These are phyloP conservation scores for Ctenosaura bakeri DNA, from an alignment of 2,797 vertebrate species.

Conservation along the genomic window DNA sequence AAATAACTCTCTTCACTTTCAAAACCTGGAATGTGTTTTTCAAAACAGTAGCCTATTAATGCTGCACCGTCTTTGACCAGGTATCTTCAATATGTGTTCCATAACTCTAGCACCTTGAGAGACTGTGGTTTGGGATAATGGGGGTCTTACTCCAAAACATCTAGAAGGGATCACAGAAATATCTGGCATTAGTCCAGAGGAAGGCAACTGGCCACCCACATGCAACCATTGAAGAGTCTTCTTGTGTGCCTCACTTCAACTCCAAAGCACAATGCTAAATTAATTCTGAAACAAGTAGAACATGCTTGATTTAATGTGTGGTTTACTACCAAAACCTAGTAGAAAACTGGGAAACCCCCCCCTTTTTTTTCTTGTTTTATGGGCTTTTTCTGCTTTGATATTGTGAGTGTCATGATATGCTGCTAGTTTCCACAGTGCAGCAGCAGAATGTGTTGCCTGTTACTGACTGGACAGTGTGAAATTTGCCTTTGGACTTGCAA, in stretches of 20 bases:
- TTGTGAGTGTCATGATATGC: background rate
- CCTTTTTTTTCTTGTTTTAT: too few relatives aligned
- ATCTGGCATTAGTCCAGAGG: slow-evolving; percentile 7
- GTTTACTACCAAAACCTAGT: too few relatives aligned
- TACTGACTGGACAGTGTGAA: background rate
- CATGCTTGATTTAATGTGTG: too few relatives aligned
- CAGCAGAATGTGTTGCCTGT: background rate
- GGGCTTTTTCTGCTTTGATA: background rate
- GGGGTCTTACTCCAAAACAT: background rate
- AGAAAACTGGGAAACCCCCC: too few relatives aligned
- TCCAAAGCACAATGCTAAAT: background rate
- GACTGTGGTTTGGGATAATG: background rate
- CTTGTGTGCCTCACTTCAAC: background rate
- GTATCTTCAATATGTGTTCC: background rate
- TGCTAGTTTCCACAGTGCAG: background rate
- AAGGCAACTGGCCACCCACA: background rate
- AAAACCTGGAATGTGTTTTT: slow-evolving; percentile 3
- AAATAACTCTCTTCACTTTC: slow-evolving; percentile 19
- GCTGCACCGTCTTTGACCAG: too few relatives aligned
- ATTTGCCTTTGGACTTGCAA: background rate
- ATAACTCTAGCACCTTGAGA: background rate
- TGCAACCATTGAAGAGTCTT: background rate
- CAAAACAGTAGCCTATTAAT: slow-evolving; percentile 10
- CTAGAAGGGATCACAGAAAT: background rate
- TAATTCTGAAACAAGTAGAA: too few relatives aligned